Conservation (phyloP, 1,140 invertebrate species). For the Diorhabda elongata region DNA sequence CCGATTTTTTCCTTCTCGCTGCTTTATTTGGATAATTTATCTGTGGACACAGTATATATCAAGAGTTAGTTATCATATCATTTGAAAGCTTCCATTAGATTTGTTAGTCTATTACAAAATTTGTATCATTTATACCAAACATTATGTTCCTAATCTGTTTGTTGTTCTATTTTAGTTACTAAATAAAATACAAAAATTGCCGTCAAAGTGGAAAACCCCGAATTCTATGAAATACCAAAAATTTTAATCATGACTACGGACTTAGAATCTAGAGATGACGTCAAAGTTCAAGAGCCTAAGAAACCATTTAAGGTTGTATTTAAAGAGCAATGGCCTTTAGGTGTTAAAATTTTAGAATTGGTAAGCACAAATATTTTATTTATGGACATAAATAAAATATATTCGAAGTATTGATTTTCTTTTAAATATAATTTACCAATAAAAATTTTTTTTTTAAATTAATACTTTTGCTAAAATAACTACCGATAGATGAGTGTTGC, state of each 20-base stretch:
- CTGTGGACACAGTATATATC: no score
- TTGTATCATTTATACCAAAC: no score
- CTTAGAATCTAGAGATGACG: constrained; percentile 26
- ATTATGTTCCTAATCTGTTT: neutral
- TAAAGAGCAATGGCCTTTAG: constrained; percentile 39
- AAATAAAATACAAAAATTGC: constrained; percentile 2
- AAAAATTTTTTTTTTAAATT: no score
- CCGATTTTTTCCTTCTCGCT: no score
- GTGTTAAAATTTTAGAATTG: constrained; percentile 41
- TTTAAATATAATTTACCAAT: no score
- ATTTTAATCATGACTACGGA: constrained; percentile 25
- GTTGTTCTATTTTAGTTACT: neutral
- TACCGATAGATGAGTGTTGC: no score
- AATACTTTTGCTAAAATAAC: no score
- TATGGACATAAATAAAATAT: neutral
- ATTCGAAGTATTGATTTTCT: no score
- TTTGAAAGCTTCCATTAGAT: no score
- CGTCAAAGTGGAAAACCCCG: constrained; percentile 15
- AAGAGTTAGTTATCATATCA: no score
- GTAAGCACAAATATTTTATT: constrained; percentile 26
- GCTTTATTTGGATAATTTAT: no score
- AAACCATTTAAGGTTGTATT: constrained; percentile 18
- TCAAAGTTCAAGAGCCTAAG: constrained; percentile 26
- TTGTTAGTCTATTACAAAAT: no score
- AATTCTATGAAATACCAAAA: constrained; percentile 36